Percentiles rank a stretch among this genome's conserved stretches.
phyloP scores from a whole-genome alignment of 2,888 invertebrate genomes.

The Eupithecia subfuscata region DNA sequence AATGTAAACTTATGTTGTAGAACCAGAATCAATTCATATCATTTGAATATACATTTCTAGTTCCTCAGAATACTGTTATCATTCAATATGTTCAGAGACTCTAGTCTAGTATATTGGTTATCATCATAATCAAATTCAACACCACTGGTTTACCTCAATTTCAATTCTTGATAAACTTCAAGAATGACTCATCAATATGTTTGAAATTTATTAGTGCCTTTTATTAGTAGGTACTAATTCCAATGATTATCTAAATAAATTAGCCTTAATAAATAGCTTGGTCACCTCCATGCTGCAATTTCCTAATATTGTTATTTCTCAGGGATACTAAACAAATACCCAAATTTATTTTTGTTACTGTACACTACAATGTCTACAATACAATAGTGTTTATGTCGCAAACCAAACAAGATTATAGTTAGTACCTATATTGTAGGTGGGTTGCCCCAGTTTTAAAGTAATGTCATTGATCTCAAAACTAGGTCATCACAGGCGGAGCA shows the following conservation, averaged over 20 bases:
- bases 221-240: constrained; percentile 12
- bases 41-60: constrained; percentile 26
- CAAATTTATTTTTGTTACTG: neutral
- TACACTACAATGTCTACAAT: neutral
- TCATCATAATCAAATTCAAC: constrained; percentile 75
- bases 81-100: constrained; percentile 86
- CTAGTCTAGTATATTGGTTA: constrained; percentile 86
- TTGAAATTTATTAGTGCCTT: neutral
- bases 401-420: neutral
- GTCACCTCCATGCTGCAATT: constrained; percentile 18
- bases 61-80: constrained; percentile 79
- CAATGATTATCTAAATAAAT: too few relatives aligned
- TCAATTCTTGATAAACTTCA: neutral
- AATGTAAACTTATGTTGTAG: constrained; percentile 54
- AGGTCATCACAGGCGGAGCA: constrained; percentile 10
- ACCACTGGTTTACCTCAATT: constrained; percentile 28
- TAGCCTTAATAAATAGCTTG: constrained; percentile 13
- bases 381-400: neutral
- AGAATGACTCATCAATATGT: constrained; percentile 22
- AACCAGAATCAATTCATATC: constrained; percentile 13
- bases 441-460: constrained; percentile 25
- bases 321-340: neutral
- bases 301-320: constrained; percentile 15
- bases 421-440: neutral
- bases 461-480: constrained; percentile 34